Evolutionary conservation across 1,140 invertebrate genomes (phyloP).

Genomic region (Caenorhabditis inopinata): DNA sequence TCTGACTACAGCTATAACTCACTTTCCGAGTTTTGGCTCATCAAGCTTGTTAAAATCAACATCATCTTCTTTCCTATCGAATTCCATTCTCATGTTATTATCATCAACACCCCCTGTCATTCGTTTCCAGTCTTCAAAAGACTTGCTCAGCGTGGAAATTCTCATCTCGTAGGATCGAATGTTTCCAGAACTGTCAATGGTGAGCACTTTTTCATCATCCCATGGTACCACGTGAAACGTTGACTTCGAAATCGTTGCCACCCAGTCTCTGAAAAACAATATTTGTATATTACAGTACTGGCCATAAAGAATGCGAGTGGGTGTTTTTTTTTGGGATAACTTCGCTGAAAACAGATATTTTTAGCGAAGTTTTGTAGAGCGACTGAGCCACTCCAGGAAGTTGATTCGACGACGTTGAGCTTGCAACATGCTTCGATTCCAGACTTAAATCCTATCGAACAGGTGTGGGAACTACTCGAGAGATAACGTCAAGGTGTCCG

Average conservation of each 20-base stretch:
- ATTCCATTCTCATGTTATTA: constrained; percentile 51
- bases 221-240: constrained; percentile 66
- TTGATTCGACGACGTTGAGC: too few species aligned
- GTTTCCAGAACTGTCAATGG: constrained; percentile 72
- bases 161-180: constrained; percentile 73
- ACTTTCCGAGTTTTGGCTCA: constrained; percentile 85
- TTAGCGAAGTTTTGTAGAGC: too few species aligned
- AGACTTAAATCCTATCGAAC: too few species aligned
- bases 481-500: too few species aligned
- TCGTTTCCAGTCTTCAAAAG: constrained; percentile 69
- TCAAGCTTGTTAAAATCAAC: constrained; percentile 73
- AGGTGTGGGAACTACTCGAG: too few species aligned
- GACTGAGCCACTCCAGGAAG: too few species aligned
- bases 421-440: too few species aligned
- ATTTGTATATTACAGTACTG: too few species aligned
- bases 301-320: too few species aligned
- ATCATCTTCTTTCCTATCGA: constrained; percentile 72
- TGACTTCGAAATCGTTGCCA: constrained; percentile 55
- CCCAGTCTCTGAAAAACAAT: constrained; percentile 49
- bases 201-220: constrained; percentile 68
- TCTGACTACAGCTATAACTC: too few species aligned
- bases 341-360: too few species aligned
- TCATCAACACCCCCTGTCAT: constrained; percentile 67
- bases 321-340: too few species aligned
- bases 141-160: constrained; percentile 68